Conservation (phyloP, 2,888 invertebrate genomes). For the Labia minor region DNA sequence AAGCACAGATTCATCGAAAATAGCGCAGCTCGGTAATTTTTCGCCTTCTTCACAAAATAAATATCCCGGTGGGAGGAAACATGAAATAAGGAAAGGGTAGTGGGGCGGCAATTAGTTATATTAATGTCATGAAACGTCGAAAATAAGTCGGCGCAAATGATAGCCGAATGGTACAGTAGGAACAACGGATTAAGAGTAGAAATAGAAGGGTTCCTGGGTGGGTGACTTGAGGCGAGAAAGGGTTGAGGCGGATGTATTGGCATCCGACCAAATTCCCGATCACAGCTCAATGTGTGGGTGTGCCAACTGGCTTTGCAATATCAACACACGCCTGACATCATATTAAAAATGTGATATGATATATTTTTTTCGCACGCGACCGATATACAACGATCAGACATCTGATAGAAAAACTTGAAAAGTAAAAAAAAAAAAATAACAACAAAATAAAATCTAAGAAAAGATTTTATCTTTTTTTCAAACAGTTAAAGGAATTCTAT, state of each 20-base stretch:
- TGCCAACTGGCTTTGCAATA: neutral
- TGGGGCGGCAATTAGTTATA: neutral
- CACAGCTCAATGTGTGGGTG: neutral
- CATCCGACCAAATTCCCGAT: neutral
- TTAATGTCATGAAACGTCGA: slow-evolving; percentile 4
- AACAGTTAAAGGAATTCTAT: no score
- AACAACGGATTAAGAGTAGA: neutral
- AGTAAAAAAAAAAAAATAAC: neutral
- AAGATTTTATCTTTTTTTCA: no score
- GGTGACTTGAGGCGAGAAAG: neutral
- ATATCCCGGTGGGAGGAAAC: neutral
- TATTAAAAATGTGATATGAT: slow-evolving; percentile 7
- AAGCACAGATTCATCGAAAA: neutral
- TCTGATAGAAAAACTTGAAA: neutral
- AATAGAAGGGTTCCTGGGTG: neutral
- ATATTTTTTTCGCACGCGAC: slow-evolving; percentile 13
- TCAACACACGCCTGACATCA: slow-evolving; percentile 13
- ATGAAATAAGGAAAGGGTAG: slow-evolving; percentile 5
- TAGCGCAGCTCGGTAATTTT: neutral
- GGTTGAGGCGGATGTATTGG: neutral
- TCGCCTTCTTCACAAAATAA: neutral
- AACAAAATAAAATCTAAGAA: no score
- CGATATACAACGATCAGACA: neutral
- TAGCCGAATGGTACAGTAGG: neutral
- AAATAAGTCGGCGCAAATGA: neutral